phyloP scores from a whole-genome alignment of 2,113 vertebrate genomes.

The Macheiramphus alcinus region DNA sequence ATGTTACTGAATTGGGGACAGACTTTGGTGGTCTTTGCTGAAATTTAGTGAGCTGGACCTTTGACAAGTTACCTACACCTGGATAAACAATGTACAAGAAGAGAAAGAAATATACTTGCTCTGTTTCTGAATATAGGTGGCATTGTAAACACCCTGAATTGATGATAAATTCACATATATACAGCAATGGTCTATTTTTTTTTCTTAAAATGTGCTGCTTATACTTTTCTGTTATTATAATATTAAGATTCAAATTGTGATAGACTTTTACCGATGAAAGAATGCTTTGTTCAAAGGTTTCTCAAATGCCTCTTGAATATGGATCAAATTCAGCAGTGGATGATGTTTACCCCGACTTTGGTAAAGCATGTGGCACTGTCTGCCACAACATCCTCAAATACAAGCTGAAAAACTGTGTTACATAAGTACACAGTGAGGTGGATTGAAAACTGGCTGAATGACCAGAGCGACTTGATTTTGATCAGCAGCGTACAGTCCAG shows the following conservation, averaged over 20 bases:
- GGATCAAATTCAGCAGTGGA: not conserved
- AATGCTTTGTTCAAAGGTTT: not conserved
- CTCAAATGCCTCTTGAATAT: not conserved
- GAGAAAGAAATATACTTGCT: not conserved
- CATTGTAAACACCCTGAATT: not conserved
- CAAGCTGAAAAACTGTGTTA: not conserved
- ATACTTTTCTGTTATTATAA: not conserved
- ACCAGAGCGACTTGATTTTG: not conserved
- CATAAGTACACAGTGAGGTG: not conserved
- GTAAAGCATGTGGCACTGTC: not conserved
- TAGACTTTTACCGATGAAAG: not conserved
- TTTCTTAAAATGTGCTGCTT: not conserved
- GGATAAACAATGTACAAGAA: not conserved
- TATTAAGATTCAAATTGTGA: not conserved
- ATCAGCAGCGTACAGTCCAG: not conserved
- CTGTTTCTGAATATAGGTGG: not conserved
- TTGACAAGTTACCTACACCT: not conserved
- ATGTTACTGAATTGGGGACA: not conserved
- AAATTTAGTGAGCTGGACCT: not conserved
- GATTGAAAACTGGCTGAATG: not conserved
- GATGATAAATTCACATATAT: not conserved
- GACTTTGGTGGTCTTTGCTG: not conserved
- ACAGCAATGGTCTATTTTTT: not conserved
- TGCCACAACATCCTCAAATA: not conserved
- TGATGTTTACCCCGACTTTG: not conserved